phyloP scores from a whole-genome alignment of 2,113 vertebrate genomes.

The Chroicocephalus ridibundus region DNA sequence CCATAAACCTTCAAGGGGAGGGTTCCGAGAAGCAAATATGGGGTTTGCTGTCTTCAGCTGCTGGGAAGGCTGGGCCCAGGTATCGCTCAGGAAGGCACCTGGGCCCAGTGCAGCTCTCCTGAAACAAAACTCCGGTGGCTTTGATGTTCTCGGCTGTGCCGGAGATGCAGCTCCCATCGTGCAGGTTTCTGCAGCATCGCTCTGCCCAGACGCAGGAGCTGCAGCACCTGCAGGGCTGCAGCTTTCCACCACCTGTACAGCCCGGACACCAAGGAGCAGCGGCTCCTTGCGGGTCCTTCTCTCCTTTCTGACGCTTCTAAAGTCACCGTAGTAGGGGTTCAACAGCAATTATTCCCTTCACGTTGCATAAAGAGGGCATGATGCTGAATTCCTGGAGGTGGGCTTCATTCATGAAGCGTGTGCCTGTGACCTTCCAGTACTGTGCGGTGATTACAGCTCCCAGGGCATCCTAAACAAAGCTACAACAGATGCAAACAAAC shows the following conservation, averaged over 20 bases:
- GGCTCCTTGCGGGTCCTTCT: rapidly evolving
- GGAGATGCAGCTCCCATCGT: not conserved
- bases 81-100: not conserved
- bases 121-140: not conserved
- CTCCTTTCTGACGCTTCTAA: not conserved
- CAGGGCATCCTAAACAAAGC: not conserved
- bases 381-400: not conserved
- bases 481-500: not conserved
- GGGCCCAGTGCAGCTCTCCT: not conserved
- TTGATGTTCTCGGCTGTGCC: not conserved
- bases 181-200: not conserved
- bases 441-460: not conserved
- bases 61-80: not conserved
- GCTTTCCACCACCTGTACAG: not conserved
- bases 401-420: not conserved
- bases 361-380: not conserved
- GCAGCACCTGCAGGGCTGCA: not conserved
- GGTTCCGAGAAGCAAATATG: not conserved
- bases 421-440: not conserved
- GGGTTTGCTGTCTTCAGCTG: not conserved
- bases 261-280: not conserved
- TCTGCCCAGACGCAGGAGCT: not conserved
- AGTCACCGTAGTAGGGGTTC: not conserved
- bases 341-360: not conserved
- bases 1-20: not conserved